Evolutionary conservation across 2,888 invertebrate species (phyloP), one percentile per base, ranked within the genome.

Genomic region (Schizotus pectinicornis): DNA sequence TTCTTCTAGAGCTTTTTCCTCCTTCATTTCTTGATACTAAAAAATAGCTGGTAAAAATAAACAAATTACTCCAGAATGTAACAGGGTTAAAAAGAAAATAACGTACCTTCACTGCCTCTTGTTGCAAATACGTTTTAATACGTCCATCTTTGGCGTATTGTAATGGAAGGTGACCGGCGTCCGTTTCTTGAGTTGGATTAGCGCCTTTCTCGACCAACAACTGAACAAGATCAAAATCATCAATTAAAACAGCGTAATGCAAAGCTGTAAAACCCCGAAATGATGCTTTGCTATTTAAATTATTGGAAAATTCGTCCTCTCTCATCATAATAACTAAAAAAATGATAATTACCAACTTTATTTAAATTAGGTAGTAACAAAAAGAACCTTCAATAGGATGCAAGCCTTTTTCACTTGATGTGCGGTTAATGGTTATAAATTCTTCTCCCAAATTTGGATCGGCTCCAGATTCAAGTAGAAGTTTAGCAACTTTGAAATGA

Each of bases 211-310:
- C 86, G 7, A 95, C 79, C 48, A 95, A 82, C 35, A 85, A 79
- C 70, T 84, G 81, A 5, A 90, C 86, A 34, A 86, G 83, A 13
- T 82, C 82, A 2, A 82, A 72, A 64, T 89, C 86, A 80, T 94
- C 89, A 1, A 86, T 84, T 39, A 95, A 81, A 47, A 89, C 92
- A 7, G 95, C 94, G 82, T 95, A 95, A 79, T 95, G 95, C 63
- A 95, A 82, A 45, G 94, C 88, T 52, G 95, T 94, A 80, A 92
- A 94, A 32, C 93, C 94, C 64, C 87, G 83, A 79, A 92, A 95
- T 6, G 88, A 89, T 0, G 90, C 91, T 69, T 87, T 84, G 67
- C 84, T 86, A 73, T 88, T 88, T 76, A 90, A 82, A 38, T 84
- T 79, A 67, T 86, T 84, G 68, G 88, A 88, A 80, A 95, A 95